Base-by-base conservation (phyloP, 2,888 invertebrate species). In the Erynnis tages region DNA sequence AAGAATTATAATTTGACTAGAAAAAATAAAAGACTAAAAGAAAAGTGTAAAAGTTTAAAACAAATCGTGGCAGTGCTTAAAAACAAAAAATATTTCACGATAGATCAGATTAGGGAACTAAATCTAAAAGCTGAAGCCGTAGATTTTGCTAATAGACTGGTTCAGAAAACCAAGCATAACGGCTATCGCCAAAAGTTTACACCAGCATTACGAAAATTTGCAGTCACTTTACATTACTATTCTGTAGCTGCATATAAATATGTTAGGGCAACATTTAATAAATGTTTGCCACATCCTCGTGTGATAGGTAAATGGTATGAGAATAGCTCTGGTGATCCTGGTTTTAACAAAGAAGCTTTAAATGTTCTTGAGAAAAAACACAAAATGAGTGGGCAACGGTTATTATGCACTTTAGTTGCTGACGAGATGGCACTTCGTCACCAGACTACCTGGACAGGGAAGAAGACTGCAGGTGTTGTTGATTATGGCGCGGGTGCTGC, bases 221-320 rank as follows among this genome's bases (percentile, higher is more conserved):
- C 63, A 21, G 47, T 65, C 5, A 56, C 60, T 2, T 40, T 64
- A n/a, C 53, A 62, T 46, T 59, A 43, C 34, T 59, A 56, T 55
- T 61, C 61, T 27, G 32, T 14, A 14, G 16, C 14, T 16, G 35
- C 35, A 10, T 35, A 35, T 10, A 35, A 35, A 6, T 35, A 35
- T 16, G 19, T 35, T 17, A 35, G 35, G 16, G 11, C 14, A 10
- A 17, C 16, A 16, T 35, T 35, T 35, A 35, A 35, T 17, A 16
- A 16, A 17, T 35, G 35, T 10, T 35, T 16, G 16, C 35, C 35
- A 35, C 35, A 35, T 5, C 35, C 19, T 19, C 35, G 10, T 5
- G 16, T 3, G 8, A 35, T 35, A 16, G 35, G 16, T 16, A 35
- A 35, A 4, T 35, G 16, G 35, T 35, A 35, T 35, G 16, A 35